phyloP scores from a whole-genome alignment of 1,140 invertebrate species.

The Scaptomyza montana region DNA sequence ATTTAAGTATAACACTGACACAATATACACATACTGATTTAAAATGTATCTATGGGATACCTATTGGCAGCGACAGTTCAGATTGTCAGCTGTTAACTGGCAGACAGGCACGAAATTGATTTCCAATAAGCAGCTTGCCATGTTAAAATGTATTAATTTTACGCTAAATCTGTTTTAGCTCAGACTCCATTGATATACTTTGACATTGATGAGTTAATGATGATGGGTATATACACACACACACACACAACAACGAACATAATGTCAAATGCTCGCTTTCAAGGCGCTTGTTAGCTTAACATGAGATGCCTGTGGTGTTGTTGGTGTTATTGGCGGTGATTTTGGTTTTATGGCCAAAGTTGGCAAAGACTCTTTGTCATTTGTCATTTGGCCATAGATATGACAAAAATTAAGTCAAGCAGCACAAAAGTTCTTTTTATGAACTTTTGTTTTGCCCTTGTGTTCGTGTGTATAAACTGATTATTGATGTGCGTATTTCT shows the following conservation, averaged over 20 bases:
- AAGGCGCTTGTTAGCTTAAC: slow-evolving; percentile 37
- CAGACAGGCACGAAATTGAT: slow-evolving; percentile 70
- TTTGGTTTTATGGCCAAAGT: slow-evolving; percentile 64
- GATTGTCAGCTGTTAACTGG: slow-evolving; percentile 38
- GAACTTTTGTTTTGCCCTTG: slow-evolving; percentile 53
- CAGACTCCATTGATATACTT: slow-evolving; percentile 74
- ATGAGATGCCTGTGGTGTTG: not conserved
- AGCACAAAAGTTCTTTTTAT: slow-evolving; percentile 47
- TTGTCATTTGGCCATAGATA: slow-evolving; percentile 55
- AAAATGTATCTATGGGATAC: slow-evolving; percentile 13
- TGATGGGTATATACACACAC: slow-evolving; percentile 55
- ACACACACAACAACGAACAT: slow-evolving; percentile 44
- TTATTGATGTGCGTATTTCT: slow-evolving; percentile 27
- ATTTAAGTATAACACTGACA: slow-evolving; percentile 57
- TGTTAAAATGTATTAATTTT: slow-evolving; percentile 79
- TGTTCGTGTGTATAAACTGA: slow-evolving; percentile 34
- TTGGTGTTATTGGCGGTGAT: not conserved
- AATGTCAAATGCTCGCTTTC: slow-evolving; percentile 45
- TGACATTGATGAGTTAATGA: slow-evolving; percentile 82
- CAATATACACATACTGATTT: slow-evolving; percentile 27
- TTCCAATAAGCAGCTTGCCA: slow-evolving; percentile 64
- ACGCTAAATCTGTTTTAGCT: slow-evolving; percentile 77
- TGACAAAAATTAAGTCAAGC: slow-evolving; percentile 63
- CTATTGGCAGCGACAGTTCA: slow-evolving; percentile 14
- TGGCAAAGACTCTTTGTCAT: slow-evolving; percentile 59